Conservation (phyloP, 1,140 invertebrate genomes). For the Zaprionus tsacasi region DNA sequence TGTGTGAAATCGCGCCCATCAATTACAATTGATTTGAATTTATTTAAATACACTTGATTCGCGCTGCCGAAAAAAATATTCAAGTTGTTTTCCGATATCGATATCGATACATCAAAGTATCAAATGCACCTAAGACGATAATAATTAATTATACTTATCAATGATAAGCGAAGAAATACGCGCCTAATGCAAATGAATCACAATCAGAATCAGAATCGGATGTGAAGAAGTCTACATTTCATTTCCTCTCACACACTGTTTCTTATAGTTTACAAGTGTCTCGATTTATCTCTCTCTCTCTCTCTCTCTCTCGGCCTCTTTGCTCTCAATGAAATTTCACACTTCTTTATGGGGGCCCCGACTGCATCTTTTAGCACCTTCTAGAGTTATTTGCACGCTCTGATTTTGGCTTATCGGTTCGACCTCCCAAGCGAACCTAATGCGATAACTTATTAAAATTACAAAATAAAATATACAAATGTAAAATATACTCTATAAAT, state of each 20-base stretch:
- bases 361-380: constrained; percentile 71
- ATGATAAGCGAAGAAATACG: constrained; percentile 42
- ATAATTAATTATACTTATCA: constrained; percentile 79
- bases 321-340: constrained; percentile 42
- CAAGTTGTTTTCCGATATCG: constrained; percentile 25
- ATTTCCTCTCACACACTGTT: background rate
- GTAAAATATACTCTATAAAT: background rate
- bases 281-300: background rate
- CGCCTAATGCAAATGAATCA: constrained; percentile 69
- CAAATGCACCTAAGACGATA: constrained; percentile 50
- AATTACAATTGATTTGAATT: constrained; percentile 80
- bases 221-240: constrained; percentile 5
- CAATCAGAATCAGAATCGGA: constrained; percentile 45
- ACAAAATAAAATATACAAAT: background rate
- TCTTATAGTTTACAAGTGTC: background rate
- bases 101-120: constrained; percentile 73
- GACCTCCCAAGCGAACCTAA: constrained; percentile 18
- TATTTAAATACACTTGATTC: constrained; percentile 79
- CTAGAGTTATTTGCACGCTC: constrained; percentile 66
- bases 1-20: constrained; percentile 47
- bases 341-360: constrained; percentile 51
- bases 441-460: background rate
- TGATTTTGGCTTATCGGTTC: constrained; percentile 59
- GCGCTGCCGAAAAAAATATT: constrained; percentile 32
- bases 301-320: background rate